A percentile compares a stretch with the other conserved stretches of the same genome.
Evolutionary conservation across 2,113 vertebrate genomes (phyloP).

Genomic region (Psophia crepitans): DNA sequence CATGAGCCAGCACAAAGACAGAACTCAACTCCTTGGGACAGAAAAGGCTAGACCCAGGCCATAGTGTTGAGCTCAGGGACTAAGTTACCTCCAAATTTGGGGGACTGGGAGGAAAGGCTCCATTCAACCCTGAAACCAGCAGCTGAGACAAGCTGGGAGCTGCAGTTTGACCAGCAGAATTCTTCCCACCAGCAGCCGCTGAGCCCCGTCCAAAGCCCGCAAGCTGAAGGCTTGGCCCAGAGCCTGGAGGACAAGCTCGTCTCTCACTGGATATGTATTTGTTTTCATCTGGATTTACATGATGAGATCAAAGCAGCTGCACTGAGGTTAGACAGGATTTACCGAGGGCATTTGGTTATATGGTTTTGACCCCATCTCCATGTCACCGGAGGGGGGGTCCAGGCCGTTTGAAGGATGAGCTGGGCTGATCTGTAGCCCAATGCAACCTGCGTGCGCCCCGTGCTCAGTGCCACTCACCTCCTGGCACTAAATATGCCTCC

Average conservation of each 20-base stretch:
- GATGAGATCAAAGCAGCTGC: slow-evolving; percentile 41
- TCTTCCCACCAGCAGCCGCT: slow-evolving; percentile 39
- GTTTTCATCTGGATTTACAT: slow-evolving; percentile 11
- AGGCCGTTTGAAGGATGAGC: not conserved
- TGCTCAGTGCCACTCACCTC: not conserved
- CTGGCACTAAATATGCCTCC: not conserved
- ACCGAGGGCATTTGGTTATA: not conserved
- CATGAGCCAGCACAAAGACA: not conserved
- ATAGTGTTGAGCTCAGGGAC: accelerated
- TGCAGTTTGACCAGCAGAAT: slow-evolving; percentile 19
- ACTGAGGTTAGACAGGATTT: not conserved
- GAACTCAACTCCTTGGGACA: not conserved
- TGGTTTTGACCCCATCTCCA: not conserved
- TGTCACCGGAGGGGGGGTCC: accelerated
- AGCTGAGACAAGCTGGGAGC: slow-evolving; percentile 40
- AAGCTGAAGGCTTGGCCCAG: not conserved
- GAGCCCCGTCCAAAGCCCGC: slow-evolving; percentile 6
- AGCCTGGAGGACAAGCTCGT: not conserved
- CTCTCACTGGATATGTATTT: not conserved
- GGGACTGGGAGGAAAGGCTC: not conserved
- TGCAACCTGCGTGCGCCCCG: not conserved
- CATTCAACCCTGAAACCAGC: not conserved
- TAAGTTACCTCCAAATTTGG: not conserved
- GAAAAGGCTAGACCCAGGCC: not conserved
- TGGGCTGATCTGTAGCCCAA: not conserved